These are phyloP conservation scores for Ormyrus rosae DNA, from an alignment of 2,888 invertebrate genomes.

Conservation along the genomic window DNA sequence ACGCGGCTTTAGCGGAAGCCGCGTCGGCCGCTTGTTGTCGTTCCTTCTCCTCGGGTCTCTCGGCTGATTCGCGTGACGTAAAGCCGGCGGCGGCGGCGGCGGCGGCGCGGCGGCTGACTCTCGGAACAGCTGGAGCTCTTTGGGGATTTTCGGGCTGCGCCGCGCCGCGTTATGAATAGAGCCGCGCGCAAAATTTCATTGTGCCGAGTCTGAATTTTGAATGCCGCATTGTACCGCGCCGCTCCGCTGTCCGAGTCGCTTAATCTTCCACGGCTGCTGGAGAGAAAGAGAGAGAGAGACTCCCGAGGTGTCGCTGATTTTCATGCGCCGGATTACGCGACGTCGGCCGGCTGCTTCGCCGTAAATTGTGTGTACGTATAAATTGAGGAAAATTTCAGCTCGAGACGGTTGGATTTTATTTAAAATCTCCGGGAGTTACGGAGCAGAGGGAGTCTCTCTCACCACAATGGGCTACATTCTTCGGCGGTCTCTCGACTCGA, in stretches of 20 bases:
- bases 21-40: too few species aligned
- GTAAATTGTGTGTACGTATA: not conserved
- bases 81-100: conserved; percentile 30
- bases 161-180: conserved; percentile 39
- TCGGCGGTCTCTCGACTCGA: conserved; percentile 2
- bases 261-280: too few species aligned
- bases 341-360: too few species aligned
- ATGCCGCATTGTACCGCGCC: not conserved
- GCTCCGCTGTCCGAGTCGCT: too few species aligned
- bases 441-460: not conserved
- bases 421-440: not conserved
- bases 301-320: too few species aligned
- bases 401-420: not conserved
- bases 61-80: conserved; percentile 34
- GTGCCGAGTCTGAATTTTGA: not conserved
- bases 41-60: not conserved
- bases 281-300: too few species aligned
- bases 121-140: conserved; percentile 36
- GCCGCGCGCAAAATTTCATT: conserved; percentile 21
- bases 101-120: conserved; percentile 3
- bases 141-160: conserved; percentile 54
- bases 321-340: too few species aligned
- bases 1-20: too few species aligned
- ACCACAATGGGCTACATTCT: conserved; percentile 10
- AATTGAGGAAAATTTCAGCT: not conserved